These are phyloP conservation scores for Drosophila mulleri DNA, from an alignment of 2,888 invertebrate genomes.

Conservation along the genomic window DNA sequence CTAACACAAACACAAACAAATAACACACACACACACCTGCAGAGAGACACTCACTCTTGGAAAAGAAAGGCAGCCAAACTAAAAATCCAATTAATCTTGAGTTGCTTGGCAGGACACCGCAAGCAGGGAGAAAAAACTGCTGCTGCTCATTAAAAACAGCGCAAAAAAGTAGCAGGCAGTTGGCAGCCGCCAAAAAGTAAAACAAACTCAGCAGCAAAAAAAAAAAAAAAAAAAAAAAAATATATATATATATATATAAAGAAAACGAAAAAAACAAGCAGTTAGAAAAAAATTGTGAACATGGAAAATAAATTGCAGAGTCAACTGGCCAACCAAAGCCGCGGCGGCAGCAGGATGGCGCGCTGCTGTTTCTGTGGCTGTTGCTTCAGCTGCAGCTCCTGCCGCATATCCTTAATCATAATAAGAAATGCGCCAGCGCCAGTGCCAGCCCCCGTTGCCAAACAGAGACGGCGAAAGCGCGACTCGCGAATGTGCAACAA, in stretches of 20 bases:
- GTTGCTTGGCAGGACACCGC: slow-evolving; percentile 58
- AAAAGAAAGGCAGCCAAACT: slow-evolving; percentile 40
- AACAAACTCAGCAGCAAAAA: slow-evolving; percentile 29
- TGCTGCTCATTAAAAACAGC: slow-evolving; percentile 64
- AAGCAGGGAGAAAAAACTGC: slow-evolving; percentile 27
- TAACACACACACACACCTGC: slow-evolving; percentile 23
- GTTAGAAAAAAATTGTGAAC: slow-evolving; percentile 33
- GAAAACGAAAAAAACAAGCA: slow-evolving; percentile 1
- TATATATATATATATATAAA: neutral
- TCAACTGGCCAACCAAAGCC: slow-evolving; percentile 62
- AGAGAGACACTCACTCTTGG: neutral
- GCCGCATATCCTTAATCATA: slow-evolving; percentile 78
- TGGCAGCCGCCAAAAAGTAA: slow-evolving; percentile 47
- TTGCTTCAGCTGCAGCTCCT: slow-evolving; percentile 46
- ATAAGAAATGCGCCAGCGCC: slow-evolving; percentile 81
- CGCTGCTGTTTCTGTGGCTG: slow-evolving; percentile 24
- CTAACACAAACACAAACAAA: slow-evolving; percentile 70
- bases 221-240: neutral
- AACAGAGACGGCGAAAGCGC: slow-evolving; percentile 77
- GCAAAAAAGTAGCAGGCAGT: slow-evolving; percentile 65
- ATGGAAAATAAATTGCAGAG: slow-evolving; percentile 68
- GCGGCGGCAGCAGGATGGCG: slow-evolving; percentile 47
- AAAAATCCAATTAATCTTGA: slow-evolving; percentile 78
- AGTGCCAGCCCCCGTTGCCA: slow-evolving; percentile 71
- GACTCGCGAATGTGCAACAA: slow-evolving; percentile 55